These are phyloP conservation scores for Quadriops clusia DNA, from an alignment of 2,888 invertebrate species.

Conservation along the genomic window DNA sequence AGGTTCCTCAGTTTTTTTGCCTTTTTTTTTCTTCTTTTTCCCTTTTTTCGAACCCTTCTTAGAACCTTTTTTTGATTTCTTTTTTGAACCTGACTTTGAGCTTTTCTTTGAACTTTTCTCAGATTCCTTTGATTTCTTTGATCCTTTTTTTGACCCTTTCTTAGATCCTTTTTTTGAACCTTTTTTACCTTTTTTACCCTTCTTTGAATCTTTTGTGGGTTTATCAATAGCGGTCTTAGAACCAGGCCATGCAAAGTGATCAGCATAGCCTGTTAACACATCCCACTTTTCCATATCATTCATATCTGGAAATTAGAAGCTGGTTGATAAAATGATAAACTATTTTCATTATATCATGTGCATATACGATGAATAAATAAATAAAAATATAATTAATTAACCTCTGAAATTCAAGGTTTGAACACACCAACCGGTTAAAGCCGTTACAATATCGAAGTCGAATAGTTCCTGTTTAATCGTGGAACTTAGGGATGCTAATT, in stretches of 20 bases:
- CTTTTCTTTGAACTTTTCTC: too few species aligned
- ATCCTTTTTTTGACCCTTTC: conserved; percentile 7
- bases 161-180: conserved; percentile 7
- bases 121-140: neutral
- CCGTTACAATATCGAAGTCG: conserved; percentile 36
- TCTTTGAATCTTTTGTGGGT: conserved; percentile 2
- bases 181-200: too few species aligned
- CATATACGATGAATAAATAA: conserved; percentile 5
- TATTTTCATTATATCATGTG: conserved; percentile 27
- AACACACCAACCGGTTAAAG: conserved; percentile 37
- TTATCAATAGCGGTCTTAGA: too few species aligned
- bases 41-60: conserved; percentile 9
- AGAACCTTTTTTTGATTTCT: conserved; percentile 8
- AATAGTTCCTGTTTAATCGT: conserved; percentile 25
- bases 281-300: conserved; percentile 22
- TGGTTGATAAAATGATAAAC: too few species aligned
- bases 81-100: conserved; percentile 9
- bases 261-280: too few species aligned
- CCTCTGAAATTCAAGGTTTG: too few species aligned
- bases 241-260: too few species aligned
- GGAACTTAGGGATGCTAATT: conserved; percentile 36
- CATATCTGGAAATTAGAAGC: too few species aligned
- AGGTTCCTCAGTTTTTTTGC: too few species aligned
- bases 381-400: too few species aligned
- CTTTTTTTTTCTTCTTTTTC: too few species aligned